Evolutionary conservation across 2,113 vertebrate species (phyloP), one percentile per base, ranked within the genome.

Genomic region (Calidris pygmaea): DNA sequence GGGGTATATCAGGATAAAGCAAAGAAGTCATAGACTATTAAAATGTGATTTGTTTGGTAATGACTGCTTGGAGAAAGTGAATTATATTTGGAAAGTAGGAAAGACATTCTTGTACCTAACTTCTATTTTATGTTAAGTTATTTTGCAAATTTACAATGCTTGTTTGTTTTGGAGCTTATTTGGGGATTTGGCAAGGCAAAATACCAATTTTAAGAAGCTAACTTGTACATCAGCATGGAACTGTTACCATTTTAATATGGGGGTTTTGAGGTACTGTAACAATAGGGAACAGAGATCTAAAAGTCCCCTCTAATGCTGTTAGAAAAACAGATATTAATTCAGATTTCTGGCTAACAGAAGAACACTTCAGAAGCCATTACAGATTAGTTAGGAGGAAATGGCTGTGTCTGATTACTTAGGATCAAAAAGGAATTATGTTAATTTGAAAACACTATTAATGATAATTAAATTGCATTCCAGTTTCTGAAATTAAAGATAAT

Each of bases 401-500:
- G 29, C 77, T 89, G 13, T 70, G 47, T 66, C 47, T 86, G 59
- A 74, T 90, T 77, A 58, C 7, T 80, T 83, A 53, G 35, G 55
- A 50, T 55, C 1, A 6, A 68, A 84, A 89, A 92, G 16, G 9
- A 93, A 74, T 92, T 73, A 58, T 12, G 47, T 59, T 88, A 77
- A 83, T 90, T 92, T 74, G 55, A 77, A 90, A 92, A 88, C n/a
- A 80, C 6, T 85, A 4, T 77, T 93, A 65, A 70, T 80, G 50
- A 35, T 80, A 87, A 85, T 91, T 91, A 87, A 56, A 90, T 82
- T 94, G 26, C 41, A 24, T 77, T 89, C 41, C 19, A 35, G 30
- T 68, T 89, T 93, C 48, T 82, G 74, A 82, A 91, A 85, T 91
- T 32, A 89, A 81, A 81, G 62, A n/a, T 79, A 80, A 76, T 83